Base-by-base conservation (phyloP, 1,140 invertebrate species). In the Conus ventricosus region DNA sequence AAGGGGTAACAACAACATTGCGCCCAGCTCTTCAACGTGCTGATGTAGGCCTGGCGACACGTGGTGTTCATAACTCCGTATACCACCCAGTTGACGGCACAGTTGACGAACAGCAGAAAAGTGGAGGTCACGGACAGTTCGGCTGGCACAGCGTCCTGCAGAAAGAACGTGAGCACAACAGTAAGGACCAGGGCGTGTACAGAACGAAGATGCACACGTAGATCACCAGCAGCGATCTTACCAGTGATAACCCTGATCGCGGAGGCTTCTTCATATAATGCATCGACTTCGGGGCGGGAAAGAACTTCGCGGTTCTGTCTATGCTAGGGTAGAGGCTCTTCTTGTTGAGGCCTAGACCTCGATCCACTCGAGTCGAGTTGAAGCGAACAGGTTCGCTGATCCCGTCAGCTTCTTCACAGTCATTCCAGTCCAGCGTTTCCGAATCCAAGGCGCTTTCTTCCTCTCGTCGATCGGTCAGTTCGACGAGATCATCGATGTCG, bases 61-160 rank as follows among this genome's bases (percentile, higher is more conserved):
- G 39, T n/a, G 8, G 84, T 85, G 84, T 85, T 85, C 84, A 85
- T 85, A 67, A 39, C 67, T 17, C 84, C 84, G 39, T 85, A 85
- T 39, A 85, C 71, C 25, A 76, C 8, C 84, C 84, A 85, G 84
- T 85, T 85, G 84, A 85, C 53, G 63, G 84, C 8, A 20, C 84
- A 75, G 84, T 85, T 85, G 27, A 85, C 63, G 51, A 51, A 85
- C n/a, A 85, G 84, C 25, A 75, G 67, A 39, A 85, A 27, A 15
- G 63, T 76, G 39, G 63, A 25, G 8, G 67, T 75, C 57, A 53
- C 84, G 23, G 39, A 23, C 17, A 85, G 17, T 51, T 75, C 84
- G 15, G 81, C 20, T 13, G 81, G 81, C 15, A 83, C 53, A 55
- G 51, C 51, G n/a, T 78, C n/a, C 23, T 13, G 20, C 13, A 75